phyloP scores from a whole-genome alignment of 2,113 vertebrate species.

The Engystomops pustulosus region DNA sequence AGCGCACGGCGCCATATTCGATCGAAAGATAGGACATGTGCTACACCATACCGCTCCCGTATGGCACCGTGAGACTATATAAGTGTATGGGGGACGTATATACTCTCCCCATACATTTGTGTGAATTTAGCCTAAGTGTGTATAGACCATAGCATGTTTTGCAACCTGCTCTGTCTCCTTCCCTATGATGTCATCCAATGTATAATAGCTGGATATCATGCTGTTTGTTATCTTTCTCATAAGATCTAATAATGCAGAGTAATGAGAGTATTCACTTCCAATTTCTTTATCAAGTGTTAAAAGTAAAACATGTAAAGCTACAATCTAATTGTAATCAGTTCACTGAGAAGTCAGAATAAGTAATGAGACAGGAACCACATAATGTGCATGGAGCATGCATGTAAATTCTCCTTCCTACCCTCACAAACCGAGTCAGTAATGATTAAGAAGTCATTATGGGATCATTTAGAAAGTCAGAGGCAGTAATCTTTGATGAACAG shows the following conservation, averaged over 20 bases:
- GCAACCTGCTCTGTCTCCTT: not conserved
- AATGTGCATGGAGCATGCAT: constrained; percentile 21
- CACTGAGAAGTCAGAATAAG: constrained; percentile 25
- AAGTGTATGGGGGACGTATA: no score
- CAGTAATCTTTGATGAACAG: constrained; percentile 53
- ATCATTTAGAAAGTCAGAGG: constrained; percentile 45
- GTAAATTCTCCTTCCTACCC: constrained; percentile 5
- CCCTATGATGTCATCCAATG: not conserved
- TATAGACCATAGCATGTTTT: not conserved
- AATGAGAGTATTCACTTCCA: not conserved
- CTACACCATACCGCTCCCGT: no score
- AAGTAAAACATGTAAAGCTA: not conserved
- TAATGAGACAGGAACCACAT: constrained; percentile 7
- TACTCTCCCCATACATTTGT: no score
- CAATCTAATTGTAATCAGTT: constrained; percentile 33
- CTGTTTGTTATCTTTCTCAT: constrained; percentile 15
- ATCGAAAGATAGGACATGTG: no score
- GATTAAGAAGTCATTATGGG: constrained; percentile 49
- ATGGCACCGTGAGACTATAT: no score
- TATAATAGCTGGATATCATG: not conserved
- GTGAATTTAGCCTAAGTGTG: no score
- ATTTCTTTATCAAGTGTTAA: constrained; percentile 28
- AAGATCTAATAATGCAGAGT: not conserved
- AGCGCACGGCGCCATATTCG: no score
- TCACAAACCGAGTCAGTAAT: constrained; percentile 45